phyloP scores from a whole-genome alignment of 2,888 invertebrate genomes.

The Heteropelma amictum region DNA sequence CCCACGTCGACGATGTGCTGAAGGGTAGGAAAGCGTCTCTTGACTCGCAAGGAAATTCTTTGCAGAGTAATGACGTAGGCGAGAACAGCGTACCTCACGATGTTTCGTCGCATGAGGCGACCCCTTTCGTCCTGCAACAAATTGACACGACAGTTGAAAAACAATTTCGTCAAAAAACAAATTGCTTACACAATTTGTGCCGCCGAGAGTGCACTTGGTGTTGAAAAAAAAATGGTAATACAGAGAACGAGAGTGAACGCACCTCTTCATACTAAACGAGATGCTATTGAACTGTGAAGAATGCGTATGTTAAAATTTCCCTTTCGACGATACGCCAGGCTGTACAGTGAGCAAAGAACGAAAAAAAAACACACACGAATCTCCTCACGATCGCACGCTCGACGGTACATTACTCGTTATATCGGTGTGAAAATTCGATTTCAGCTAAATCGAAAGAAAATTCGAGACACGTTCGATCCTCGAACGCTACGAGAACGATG shows the following conservation, averaged over 20 bases:
- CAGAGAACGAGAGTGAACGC: slow-evolving; percentile 32
- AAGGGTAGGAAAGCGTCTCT: slow-evolving; percentile 92
- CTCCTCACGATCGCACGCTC: not conserved
- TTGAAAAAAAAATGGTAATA: not conserved
- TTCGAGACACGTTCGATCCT: slow-evolving; percentile 48
- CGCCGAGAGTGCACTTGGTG: not conserved
- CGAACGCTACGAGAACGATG: slow-evolving; percentile 14
- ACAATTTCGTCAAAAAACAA: not conserved
- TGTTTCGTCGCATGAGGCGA: slow-evolving; percentile 92
- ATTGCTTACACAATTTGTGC: not conserved
- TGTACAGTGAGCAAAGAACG: not conserved
- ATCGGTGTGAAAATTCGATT: slow-evolving; percentile 48
- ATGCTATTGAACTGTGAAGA: slow-evolving; percentile 29
- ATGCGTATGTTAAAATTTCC: slow-evolving; percentile 47
- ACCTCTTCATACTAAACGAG: slow-evolving; percentile 1
- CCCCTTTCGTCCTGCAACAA: slow-evolving; percentile 90
- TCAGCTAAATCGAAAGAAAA: slow-evolving; percentile 48
- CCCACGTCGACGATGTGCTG: slow-evolving; percentile 95
- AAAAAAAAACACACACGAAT: not conserved
- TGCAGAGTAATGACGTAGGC: slow-evolving; percentile 94
- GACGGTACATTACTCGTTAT: not conserved
- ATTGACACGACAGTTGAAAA: slow-evolving; percentile 3
- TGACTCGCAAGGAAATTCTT: slow-evolving; percentile 91
- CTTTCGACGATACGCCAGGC: slow-evolving; percentile 31
- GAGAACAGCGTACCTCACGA: slow-evolving; percentile 92